These are phyloP conservation scores for Gasterosteus aculeatus DNA, from an alignment of 2,113 vertebrate genomes.

Conservation along the genomic window DNA sequence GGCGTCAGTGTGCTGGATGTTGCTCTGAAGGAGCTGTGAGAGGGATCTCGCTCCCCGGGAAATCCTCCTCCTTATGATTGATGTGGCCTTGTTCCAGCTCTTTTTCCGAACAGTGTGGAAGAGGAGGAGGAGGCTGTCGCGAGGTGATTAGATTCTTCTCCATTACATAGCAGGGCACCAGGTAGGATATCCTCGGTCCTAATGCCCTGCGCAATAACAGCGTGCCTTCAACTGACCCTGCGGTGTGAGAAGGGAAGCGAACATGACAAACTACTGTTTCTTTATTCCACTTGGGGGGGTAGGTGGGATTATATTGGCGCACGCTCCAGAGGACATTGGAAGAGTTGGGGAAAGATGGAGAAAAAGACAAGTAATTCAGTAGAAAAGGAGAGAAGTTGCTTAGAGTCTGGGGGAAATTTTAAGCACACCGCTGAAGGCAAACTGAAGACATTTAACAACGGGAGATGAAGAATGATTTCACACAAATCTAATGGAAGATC, in stretches of 20 bases:
- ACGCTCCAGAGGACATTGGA: slow-evolving; percentile 25
- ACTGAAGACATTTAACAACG: slow-evolving; percentile 37
- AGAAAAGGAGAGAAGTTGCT: slow-evolving; percentile 45
- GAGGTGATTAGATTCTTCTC: slow-evolving; percentile 70
- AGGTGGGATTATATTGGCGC: slow-evolving; percentile 40
- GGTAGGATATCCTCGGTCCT: slow-evolving; percentile 62
- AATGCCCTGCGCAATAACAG: slow-evolving; percentile 77
- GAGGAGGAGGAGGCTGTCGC: slow-evolving; percentile 42
- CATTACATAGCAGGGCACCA: slow-evolving; percentile 52
- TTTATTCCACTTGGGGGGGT: slow-evolving; percentile 49
- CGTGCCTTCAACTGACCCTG: slow-evolving; percentile 66
- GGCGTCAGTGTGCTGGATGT: slow-evolving; percentile 52
- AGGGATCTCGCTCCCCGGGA: slow-evolving; percentile 42
- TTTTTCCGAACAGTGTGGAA: slow-evolving; percentile 58
- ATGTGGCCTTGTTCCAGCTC: slow-evolving; percentile 63
- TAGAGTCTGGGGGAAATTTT: slow-evolving; percentile 39
- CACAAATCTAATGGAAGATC: slow-evolving; percentile 36
- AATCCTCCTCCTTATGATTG: slow-evolving; percentile 65
- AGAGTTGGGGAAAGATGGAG: slow-evolving; percentile 24
- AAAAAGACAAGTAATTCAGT: slow-evolving; percentile 39
- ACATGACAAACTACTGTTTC: slow-evolving; percentile 64
- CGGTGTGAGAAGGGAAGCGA: slow-evolving; percentile 47
- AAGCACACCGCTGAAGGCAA: slow-evolving; percentile 35
- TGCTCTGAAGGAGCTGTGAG: slow-evolving; percentile 57
- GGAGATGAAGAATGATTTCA: slow-evolving; percentile 45